Evolutionary conservation across 2,888 invertebrate species (phyloP).

Genomic region (Tromatobia lineatoria): DNA sequence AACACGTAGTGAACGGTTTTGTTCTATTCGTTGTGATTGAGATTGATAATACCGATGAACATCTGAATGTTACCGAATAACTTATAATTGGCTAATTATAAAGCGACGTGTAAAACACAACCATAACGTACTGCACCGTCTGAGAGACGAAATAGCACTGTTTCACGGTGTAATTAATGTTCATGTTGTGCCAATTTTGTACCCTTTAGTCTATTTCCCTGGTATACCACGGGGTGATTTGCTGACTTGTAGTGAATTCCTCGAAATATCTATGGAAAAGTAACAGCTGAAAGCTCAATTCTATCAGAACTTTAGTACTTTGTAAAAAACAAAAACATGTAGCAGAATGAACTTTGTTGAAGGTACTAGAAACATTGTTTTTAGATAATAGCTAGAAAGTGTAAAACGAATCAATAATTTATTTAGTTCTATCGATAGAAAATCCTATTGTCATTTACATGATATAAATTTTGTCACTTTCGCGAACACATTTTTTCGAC

Average conservation of each 20-base stretch:
- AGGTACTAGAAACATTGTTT: no score
- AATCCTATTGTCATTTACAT: no score
- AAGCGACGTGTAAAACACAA: not conserved
- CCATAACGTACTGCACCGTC: not conserved
- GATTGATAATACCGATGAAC: not conserved
- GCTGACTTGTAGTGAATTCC: not conserved
- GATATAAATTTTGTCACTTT: no score
- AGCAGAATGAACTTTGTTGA: no score
- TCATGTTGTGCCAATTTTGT: not conserved
- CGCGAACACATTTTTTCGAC: no score
- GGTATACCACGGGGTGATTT: not conserved
- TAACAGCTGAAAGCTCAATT: not conserved
- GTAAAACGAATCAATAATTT: no score
- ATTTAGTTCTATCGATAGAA: no score
- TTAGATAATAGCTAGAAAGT: no score
- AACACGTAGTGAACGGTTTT: not conserved
- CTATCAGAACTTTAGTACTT: no score
- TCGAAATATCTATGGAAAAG: not conserved
- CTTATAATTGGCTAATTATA: conserved; percentile 8
- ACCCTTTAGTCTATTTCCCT: not conserved
- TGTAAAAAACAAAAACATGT: no score
- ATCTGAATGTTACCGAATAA: not conserved
- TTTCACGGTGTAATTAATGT: not conserved
- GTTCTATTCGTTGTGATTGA: not conserved
- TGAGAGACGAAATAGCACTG: not conserved